Evolutionary conservation across 2,888 invertebrate genomes (phyloP).

Genomic region (Nipponacmea schrenckii): DNA sequence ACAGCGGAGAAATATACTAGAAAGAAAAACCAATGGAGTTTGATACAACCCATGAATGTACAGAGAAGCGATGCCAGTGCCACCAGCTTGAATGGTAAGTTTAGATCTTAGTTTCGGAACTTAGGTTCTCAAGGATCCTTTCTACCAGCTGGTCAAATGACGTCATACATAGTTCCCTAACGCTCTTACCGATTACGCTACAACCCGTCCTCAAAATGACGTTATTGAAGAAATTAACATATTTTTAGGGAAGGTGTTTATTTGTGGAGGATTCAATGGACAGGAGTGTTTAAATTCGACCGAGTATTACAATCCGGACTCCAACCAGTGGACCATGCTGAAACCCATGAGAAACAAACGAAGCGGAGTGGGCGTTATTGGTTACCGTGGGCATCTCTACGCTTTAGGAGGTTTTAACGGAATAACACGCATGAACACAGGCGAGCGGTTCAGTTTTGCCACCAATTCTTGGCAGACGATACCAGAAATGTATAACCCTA

Average conservation of each 20-base stretch:
- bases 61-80: constrained; percentile 68
- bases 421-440: constrained; percentile 87
- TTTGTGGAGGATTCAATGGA: constrained; percentile 69
- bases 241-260: constrained; percentile 61
- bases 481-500: constrained; percentile 66
- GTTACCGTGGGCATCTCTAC: constrained; percentile 82
- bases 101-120: too few relatives aligned
- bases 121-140: too few relatives aligned
- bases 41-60: constrained; percentile 74
- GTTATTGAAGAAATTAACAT: too few relatives aligned
- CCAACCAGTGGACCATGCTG: constrained; percentile 67
- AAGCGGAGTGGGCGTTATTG: constrained; percentile 90
- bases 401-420: constrained; percentile 88
- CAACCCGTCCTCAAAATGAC: too few relatives aligned
- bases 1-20: constrained; percentile 85
- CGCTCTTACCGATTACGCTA: too few relatives aligned
- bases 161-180: too few relatives aligned
- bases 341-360: constrained; percentile 83
- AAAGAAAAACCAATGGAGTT: constrained; percentile 82
- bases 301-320: constrained; percentile 61
- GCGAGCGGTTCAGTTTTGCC: constrained; percentile 75
- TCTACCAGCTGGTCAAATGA: too few relatives aligned
- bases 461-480: constrained; percentile 74
- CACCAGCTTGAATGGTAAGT: constrained; percentile 57
- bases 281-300: constrained; percentile 66